Base-by-base conservation (phyloP, 2,113 vertebrate genomes). In the Cyprinodon brontotheroides region DNA sequence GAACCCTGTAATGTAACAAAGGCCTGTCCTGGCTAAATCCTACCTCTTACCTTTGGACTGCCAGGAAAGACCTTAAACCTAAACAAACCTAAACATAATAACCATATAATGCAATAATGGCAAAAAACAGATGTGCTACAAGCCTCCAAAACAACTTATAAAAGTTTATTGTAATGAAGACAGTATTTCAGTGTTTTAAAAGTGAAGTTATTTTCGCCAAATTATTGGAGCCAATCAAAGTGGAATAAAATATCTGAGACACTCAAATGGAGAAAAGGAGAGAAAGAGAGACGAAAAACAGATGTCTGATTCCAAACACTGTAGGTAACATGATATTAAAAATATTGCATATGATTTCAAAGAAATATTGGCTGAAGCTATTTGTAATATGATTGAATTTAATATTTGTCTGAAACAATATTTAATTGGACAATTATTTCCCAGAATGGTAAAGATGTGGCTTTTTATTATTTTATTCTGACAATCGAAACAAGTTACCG, bases 281-380 rank as follows among this genome's bases (percentile, higher is more conserved):
- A 29, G 29, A 29, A 29, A 45, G 6, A 7, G 50, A 57, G 17
- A 20, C 17, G n/a, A 14, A 57, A 57, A 71, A 76, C 37, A 64
- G 72, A 76, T 72, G 29, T 45, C 13, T 43, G 29, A 29, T 66
- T 69, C 39, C 50, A 74, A 86, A 72, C 20, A 3, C 14, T 73
- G 41, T 20, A 75, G 38, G 61, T 15, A 74, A 65, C 73, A 61
- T 76, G 75, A 72, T 29, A 29, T 4, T 41, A 65, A 84, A 79
- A 84, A 89, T 80, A 82, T 60, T 86, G 72, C 12, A 90, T 69
- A 76, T 85, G 67, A 29, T 48, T n/a, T 65, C 73, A 67, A 12
- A 75, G 75, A 79, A 57, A 59, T 78, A 76, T 61, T 76, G 57
- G 7, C 72, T 72, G 68, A 68, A 80, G 68, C 70, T 63, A 69